Percentiles rank a stretch among this genome's conserved stretches.
Evolutionary conservation across 2,888 invertebrate genomes (phyloP).

Genomic region (Drosophila falleni): DNA sequence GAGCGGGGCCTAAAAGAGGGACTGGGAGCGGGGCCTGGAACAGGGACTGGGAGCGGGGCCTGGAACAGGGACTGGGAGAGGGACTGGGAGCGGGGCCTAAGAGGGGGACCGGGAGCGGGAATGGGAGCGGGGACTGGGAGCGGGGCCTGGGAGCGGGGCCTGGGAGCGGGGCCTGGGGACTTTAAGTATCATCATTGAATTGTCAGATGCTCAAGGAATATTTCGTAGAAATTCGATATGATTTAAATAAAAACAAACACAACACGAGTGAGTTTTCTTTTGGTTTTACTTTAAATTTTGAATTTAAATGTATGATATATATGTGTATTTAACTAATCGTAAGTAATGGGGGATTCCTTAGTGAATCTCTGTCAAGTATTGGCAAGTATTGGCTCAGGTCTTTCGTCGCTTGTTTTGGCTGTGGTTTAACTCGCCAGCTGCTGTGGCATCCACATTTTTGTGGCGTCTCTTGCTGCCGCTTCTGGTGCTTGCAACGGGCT

Average conservation of each 20-base stretch:
- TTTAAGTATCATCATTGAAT: too few species aligned
- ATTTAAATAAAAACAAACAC: neutral
- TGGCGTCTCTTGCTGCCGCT: slow-evolving; percentile 52
- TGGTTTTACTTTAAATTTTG: slow-evolving; percentile 22
- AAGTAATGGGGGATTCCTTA: neutral
- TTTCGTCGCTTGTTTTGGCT: slow-evolving; percentile 61
- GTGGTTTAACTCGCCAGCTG: neutral
- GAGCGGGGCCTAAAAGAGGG: too few species aligned
- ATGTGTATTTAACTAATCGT: neutral
- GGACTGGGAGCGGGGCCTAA: too few species aligned
- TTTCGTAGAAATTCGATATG: too few species aligned
- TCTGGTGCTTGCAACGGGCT: slow-evolving; percentile 4
- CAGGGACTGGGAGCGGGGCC: too few species aligned
- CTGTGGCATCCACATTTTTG: slow-evolving; percentile 36
- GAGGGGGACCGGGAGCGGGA: too few species aligned
- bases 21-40: too few species aligned
- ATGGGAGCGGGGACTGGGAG: too few species aligned
- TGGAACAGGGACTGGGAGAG: too few species aligned
- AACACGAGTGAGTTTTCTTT: neutral
- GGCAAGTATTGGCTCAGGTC: slow-evolving; percentile 19
- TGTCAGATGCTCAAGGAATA: too few species aligned
- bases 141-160: too few species aligned
- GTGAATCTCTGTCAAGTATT: neutral
- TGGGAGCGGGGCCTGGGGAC: too few species aligned
- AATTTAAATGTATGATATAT: slow-evolving; percentile 13